Evolutionary conservation across 1,140 invertebrate genomes (phyloP).

Genomic region (Drosophila kikkawai): DNA sequence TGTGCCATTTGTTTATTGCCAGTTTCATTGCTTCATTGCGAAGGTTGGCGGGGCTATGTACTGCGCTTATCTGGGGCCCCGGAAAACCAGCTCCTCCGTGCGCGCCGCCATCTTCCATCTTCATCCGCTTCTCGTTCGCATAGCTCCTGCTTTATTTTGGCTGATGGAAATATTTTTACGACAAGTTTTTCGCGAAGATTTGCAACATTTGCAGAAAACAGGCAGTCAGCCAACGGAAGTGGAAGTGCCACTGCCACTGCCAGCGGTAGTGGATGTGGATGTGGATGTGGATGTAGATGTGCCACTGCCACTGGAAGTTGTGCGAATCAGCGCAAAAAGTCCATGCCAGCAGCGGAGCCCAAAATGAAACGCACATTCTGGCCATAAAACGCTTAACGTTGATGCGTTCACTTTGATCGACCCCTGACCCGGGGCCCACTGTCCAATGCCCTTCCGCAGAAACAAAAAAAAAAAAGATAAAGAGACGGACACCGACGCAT

Average conservation of each 20-base stretch:
- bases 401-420: slow-evolving; percentile 44
- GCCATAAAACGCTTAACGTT: slow-evolving; percentile 75
- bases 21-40: slow-evolving; percentile 78
- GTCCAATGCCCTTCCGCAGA: slow-evolving; percentile 2
- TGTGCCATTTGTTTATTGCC: slow-evolving; percentile 79
- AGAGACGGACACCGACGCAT: slow-evolving; percentile 13
- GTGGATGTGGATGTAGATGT: slow-evolving; percentile 50
- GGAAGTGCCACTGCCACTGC: slow-evolving; percentile 23
- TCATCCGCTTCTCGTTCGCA: slow-evolving; percentile 41
- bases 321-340: slow-evolving; percentile 69
- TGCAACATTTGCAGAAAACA: slow-evolving; percentile 79
- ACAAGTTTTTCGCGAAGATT: slow-evolving; percentile 82
- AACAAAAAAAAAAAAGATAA: not conserved
- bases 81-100: slow-evolving; percentile 12
- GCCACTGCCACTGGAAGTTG: slow-evolving; percentile 46
- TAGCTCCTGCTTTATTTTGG: slow-evolving; percentile 51
- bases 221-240: slow-evolving; percentile 19
- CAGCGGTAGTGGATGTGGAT: slow-evolving; percentile 45
- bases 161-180: slow-evolving; percentile 83
- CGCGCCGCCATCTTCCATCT: slow-evolving; percentile 33
- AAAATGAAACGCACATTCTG: slow-evolving; percentile 70
- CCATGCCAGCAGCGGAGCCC: not conserved
- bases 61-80: slow-evolving; percentile 39
- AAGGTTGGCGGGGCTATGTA: slow-evolving; percentile 21
- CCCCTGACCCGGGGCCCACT: slow-evolving; percentile 3